Percentiles rank a stretch among this genome's conserved stretches.
Evolutionary conservation across 2,888 invertebrate genomes (phyloP).

Genomic region (Macroteleia sp.): DNA sequence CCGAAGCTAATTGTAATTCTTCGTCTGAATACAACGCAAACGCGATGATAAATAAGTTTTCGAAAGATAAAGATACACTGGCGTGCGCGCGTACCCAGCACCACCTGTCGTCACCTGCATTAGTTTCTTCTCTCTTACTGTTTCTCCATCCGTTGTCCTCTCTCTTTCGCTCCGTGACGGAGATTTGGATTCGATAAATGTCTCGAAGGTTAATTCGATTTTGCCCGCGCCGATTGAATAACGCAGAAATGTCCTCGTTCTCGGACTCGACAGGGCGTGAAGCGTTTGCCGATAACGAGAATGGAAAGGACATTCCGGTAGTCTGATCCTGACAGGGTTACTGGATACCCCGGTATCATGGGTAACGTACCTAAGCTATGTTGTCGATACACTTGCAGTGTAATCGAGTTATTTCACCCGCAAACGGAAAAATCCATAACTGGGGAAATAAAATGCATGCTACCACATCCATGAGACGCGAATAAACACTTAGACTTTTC

Average conservation of each 20-base stretch:
- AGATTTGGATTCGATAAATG: slow-evolving; percentile 65
- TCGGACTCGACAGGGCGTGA: slow-evolving; percentile 76
- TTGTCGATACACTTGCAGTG: slow-evolving; percentile 44
- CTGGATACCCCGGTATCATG: slow-evolving; percentile 52
- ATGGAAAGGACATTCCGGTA: slow-evolving; percentile 78
- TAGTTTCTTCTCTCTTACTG: background rate
- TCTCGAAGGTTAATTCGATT: slow-evolving; percentile 72
- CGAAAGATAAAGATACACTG: slow-evolving; percentile 37
- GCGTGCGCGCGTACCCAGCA: slow-evolving; percentile 16
- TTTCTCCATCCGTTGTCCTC: background rate
- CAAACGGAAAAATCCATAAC: slow-evolving; percentile 45
- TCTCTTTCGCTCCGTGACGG: slow-evolving; percentile 4
- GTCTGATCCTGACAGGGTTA: slow-evolving; percentile 67
- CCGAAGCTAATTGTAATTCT: slow-evolving; percentile 58
- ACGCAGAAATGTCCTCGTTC: slow-evolving; percentile 72
- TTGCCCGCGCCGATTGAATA: slow-evolving; percentile 66
- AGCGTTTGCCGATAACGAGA: slow-evolving; percentile 77
- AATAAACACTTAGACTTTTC: slow-evolving; percentile 8
- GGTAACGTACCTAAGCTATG: slow-evolving; percentile 33
- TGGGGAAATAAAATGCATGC: slow-evolving; percentile 27
- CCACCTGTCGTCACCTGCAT: slow-evolving; percentile 51
- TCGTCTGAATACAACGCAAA: slow-evolving; percentile 51
- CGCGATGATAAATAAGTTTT: slow-evolving; percentile 57
- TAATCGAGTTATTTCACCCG: slow-evolving; percentile 60
- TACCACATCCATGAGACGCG: background rate